A percentile compares a stretch with the other conserved stretches of the same genome.
Conservation (phyloP, 2,797 vertebrate species). For the Chaenodraco wilsoni region DNA sequence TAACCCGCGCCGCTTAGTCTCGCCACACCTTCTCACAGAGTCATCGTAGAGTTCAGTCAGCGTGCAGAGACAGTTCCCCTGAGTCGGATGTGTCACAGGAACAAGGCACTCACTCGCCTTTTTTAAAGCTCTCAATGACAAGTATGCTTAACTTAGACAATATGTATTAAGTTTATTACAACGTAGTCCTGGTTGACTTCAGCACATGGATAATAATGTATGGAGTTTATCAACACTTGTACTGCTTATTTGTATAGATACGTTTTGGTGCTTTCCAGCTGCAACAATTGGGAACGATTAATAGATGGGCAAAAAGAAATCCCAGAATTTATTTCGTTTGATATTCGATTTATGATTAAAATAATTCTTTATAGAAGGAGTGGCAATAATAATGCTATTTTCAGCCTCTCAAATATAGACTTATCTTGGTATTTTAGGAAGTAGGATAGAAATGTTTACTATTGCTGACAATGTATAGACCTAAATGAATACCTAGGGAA, state of each 20-base stretch:
- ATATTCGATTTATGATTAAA: no score
- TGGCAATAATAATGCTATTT: no score
- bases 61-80: not conserved
- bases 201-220: not conserved
- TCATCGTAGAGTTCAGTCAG: conserved; percentile 34
- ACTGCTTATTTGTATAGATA: not conserved
- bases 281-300: no score
- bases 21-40: conserved; percentile 17
- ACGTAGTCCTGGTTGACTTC: not conserved
- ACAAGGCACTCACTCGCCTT: not conserved
- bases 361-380: no score
- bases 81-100: conserved; percentile 28
- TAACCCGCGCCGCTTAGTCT: conserved; percentile 4
- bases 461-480: no score
- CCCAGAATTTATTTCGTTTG: no score
- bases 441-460: no score
- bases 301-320: no score
- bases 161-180: conserved; percentile 5
- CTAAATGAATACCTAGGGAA: no score
- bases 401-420: no score
- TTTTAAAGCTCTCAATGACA: conserved; percentile 19
- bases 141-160: not conserved
- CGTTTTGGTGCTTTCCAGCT: not conserved
- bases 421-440: no score
- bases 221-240: not conserved